These are phyloP conservation scores for Poecilia velifera DNA, from an alignment of 2,797 vertebrate genomes.

Conservation along the genomic window DNA sequence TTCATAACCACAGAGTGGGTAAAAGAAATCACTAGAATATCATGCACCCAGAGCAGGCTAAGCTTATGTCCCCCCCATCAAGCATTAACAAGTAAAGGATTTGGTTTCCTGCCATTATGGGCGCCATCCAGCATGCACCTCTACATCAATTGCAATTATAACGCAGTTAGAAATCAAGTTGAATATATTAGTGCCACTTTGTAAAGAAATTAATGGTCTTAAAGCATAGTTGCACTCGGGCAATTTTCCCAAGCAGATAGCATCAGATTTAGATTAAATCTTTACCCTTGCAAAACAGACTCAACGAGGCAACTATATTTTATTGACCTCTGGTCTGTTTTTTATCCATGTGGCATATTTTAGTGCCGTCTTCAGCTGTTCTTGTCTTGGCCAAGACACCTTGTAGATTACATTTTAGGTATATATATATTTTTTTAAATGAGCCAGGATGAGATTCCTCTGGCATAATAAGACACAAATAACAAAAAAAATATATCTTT, in stretches of 20 bases:
- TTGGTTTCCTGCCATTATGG: conserved; percentile 56
- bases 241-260: conserved; percentile 55
- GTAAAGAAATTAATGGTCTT: conserved; percentile 50
- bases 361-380: background rate
- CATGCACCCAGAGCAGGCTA: conserved; percentile 23
- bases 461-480: background rate
- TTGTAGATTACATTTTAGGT: background rate
- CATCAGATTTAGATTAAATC: conserved; percentile 34
- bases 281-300: background rate
- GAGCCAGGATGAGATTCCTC: background rate
- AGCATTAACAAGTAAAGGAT: conserved; percentile 37
- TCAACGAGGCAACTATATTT: background rate
- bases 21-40: conserved; percentile 40
- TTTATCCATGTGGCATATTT: background rate
- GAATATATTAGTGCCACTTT: conserved; percentile 66
- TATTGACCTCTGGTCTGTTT: background rate
- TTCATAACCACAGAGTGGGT: conserved; percentile 44
- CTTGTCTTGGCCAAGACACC: background rate
- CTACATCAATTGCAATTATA: conserved; percentile 57
- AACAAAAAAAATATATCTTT: too few species aligned
- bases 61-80: conserved; percentile 42
- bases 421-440: too few species aligned
- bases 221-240: conserved; percentile 48
- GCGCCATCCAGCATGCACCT: conserved; percentile 37
- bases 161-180: conserved; percentile 59